Evolutionary conservation across 2,797 vertebrate genomes (phyloP).

Genomic region (Nyctalus aviator): DNA sequence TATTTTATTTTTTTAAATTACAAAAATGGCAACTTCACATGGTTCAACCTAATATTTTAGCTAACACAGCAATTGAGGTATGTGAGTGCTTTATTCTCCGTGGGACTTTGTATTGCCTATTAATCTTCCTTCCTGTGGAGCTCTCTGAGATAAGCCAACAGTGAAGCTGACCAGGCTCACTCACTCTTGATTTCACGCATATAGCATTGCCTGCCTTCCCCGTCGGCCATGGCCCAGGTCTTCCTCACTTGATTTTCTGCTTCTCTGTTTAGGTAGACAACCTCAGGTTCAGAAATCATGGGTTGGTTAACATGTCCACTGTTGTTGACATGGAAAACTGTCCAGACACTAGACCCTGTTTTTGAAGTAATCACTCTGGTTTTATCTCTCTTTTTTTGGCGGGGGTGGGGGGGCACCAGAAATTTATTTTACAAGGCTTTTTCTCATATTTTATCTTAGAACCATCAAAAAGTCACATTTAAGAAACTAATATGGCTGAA

Average conservation of each 20-base stretch:
- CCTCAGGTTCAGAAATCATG: not conserved
- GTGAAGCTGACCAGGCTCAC: too few species aligned
- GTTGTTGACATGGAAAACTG: not conserved
- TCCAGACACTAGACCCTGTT: not conserved
- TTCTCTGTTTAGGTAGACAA: not conserved
- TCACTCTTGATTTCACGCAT: not conserved
- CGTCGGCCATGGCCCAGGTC: fast-evolving
- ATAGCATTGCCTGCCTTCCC: fast-evolving
- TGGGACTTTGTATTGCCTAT: not conserved
- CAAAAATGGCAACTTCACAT: not conserved
- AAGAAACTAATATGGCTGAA: not conserved
- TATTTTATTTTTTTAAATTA: not conserved
- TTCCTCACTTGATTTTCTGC: not conserved
- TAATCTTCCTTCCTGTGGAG: not conserved
- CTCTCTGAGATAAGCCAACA: not conserved
- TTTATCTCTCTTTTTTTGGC: not conserved
- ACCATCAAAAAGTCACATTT: not conserved
- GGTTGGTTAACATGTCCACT: not conserved
- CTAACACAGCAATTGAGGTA: not conserved
- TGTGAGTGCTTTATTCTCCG: not conserved
- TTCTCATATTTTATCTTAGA: constrained; percentile 2
- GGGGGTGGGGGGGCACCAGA: fast-evolving
- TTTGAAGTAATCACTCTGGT: not conserved
- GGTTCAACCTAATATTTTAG: not conserved
- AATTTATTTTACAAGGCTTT: not conserved